Conservation (phyloP, 1,140 invertebrate genomes). For the Wiebesia pumilae region DNA sequence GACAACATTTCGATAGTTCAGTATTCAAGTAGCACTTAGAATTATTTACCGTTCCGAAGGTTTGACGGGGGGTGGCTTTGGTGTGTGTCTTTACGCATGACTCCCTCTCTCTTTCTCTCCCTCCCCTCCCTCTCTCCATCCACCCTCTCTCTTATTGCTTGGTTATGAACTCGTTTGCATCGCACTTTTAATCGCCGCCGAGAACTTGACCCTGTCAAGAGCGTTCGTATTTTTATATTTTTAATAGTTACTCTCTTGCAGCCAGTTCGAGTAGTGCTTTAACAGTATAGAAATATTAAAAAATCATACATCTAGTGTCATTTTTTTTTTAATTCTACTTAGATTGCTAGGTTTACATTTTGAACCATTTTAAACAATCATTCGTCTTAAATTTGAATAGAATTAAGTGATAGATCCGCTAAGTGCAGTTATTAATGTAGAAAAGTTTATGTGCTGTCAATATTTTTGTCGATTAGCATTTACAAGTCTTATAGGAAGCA, state of each 20-base stretch:
- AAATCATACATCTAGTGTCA: background rate
- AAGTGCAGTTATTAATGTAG: no score
- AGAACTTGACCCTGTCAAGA: constrained; percentile 53
- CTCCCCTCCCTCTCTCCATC: background rate
- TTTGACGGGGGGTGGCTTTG: background rate
- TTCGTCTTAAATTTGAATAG: no score
- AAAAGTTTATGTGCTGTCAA: no score
- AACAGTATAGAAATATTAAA: background rate
- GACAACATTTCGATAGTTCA: background rate
- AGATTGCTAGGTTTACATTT: background rate
- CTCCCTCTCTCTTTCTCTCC: background rate
- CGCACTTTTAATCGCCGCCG: background rate
- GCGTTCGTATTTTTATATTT: constrained; percentile 46
- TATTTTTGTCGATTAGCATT: no score
- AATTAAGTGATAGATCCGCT: no score
- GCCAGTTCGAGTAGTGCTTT: background rate
- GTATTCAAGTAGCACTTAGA: background rate
- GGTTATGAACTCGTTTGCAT: background rate
- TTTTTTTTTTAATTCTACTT: background rate
- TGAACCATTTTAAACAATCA: no score
- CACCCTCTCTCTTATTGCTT: background rate
- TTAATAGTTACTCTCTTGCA: background rate
- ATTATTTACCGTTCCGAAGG: no score
- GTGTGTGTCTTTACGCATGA: background rate
- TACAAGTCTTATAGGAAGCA: no score